Conservation (phyloP, 2,888 invertebrate genomes). For the Griposia aprilina region DNA sequence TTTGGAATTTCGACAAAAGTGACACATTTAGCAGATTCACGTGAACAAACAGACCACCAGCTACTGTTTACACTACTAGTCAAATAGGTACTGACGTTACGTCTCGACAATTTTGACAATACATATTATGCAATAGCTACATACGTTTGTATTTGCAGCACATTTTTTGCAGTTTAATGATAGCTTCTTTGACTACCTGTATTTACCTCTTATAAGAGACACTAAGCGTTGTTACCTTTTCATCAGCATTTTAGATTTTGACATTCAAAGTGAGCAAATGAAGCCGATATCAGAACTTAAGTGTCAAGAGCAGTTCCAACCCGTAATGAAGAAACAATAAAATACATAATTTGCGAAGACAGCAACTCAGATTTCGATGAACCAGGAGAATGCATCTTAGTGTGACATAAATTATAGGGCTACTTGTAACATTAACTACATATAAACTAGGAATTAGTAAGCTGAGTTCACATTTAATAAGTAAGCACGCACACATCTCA, state of each 20-base stretch:
- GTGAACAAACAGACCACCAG: conserved; percentile 26
- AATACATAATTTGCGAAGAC: background rate
- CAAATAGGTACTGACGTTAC: conserved; percentile 7
- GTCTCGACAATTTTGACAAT: conserved; percentile 15
- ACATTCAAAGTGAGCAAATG: background rate
- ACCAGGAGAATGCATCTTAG: background rate
- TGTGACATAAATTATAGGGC: background rate
- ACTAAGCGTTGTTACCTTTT: background rate
- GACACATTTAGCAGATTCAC: conserved; percentile 33
- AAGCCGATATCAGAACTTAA: background rate
- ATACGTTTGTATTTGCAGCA: background rate
- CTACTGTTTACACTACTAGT: conserved; percentile 39
- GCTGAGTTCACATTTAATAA: conserved; percentile 14
- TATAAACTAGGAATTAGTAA: background rate
- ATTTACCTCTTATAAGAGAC: background rate
- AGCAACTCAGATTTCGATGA: background rate
- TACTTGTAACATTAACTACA: background rate
- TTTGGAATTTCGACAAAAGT: conserved; percentile 22
- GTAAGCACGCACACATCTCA: conserved; percentile 18
- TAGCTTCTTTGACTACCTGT: background rate
- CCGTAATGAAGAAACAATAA: no score
- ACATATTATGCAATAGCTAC: conserved; percentile 27
- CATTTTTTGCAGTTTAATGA: background rate
- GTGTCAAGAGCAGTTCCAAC: background rate
- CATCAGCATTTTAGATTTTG: background rate